Percentiles rank a stretch among this genome's conserved stretches.
Conservation (phyloP, 2,113 vertebrate genomes). For the Taxidea taxus region DNA sequence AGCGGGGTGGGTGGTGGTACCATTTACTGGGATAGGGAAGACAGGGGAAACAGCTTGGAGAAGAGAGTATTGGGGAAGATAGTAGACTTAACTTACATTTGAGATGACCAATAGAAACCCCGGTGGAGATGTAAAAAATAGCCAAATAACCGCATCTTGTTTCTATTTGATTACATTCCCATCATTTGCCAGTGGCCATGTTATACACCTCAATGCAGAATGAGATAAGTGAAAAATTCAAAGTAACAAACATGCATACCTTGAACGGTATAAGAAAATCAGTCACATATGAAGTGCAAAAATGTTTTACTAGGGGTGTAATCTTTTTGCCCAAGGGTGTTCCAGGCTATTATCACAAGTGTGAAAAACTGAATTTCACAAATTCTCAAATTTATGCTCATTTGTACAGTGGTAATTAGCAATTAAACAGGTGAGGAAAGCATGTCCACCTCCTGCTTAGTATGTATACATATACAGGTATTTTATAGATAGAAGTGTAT, state of each 20-base stretch:
- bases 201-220: not conserved
- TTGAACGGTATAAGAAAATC: not conserved
- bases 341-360: not conserved
- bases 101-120: not conserved
- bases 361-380: not conserved
- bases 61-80: not conserved
- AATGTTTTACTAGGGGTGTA: not conserved
- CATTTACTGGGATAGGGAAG: not conserved
- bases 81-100: not conserved
- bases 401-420: not conserved
- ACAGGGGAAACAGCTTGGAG: not conserved
- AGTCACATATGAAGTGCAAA: not conserved
- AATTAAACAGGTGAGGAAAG: not conserved
- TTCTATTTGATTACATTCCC: not conserved
- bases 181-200: not conserved
- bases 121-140: not conserved
- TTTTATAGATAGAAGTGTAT: not conserved
- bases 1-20: not conserved
- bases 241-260: not conserved
- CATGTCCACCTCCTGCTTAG: not conserved
- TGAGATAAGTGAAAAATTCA: not conserved
- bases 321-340: not conserved
- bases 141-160: not conserved
- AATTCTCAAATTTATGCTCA: not conserved
- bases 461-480: not conserved